Evolutionary conservation across 2,888 invertebrate genomes (phyloP), one percentile per base, ranked within the genome.

Genomic region (Bibio marci): DNA sequence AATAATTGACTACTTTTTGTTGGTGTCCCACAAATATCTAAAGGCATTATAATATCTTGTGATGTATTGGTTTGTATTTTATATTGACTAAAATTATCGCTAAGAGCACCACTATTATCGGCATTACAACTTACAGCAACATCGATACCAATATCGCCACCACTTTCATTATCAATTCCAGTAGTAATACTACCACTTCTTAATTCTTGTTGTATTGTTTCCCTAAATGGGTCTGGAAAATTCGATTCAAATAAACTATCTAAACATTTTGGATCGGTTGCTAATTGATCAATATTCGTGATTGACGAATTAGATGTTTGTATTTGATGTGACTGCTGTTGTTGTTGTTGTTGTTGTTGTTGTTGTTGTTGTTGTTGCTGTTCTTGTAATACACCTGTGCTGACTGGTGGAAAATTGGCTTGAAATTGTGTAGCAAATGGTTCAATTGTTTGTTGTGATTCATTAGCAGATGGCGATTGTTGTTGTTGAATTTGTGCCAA

Each of bases 211-310:
- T 13, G 39, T 12, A 41, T 40, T 2, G 46, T 39, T 47, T 78
- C 77, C 59, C 73, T 71, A 50, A 78, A 78, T 4, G 77, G 78
- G 65, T 78, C 77, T 15, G 77, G 76, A 60, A 74, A 78, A 30
- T 69, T 69, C 47, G 76, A 66, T 51, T 75, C 73, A 52, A 77
- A 77, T 37, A 78, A 59, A 45, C 68, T 71, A 49, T 73, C 73
- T 45, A 74, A 56, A 46, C 64, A 62, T 39, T 62, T 62, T 12
- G 44, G 47, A 25, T 48, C 47, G 12, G 45, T 44, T 15, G 30
- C 34, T 14, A 13, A 17, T 18, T 18, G 8, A 17, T 12, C 37
- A 30, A 31, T 35, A 13, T 25, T 25, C 34, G 37, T 12, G 15
- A 31, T 22, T 28, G 46, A 22, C 12, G 41, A 18, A 38, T n/a